Percentiles rank a stretch among this genome's conserved stretches.
Evolutionary conservation across 2,888 invertebrate species (phyloP).

Genomic region (Allophyes oxyacanthae): DNA sequence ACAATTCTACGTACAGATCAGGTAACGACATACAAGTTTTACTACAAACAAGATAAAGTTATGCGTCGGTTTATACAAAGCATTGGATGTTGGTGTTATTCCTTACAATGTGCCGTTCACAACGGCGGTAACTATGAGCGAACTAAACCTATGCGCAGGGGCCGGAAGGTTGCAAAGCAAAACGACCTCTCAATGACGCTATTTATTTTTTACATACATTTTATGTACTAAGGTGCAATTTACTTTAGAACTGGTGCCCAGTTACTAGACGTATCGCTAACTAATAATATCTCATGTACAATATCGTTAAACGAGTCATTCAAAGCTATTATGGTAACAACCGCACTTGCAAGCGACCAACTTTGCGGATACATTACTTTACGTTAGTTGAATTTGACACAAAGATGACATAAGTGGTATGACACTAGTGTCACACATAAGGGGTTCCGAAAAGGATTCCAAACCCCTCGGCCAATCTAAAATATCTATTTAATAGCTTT

Average conservation of each 20-base stretch:
- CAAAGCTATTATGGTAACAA: conserved; percentile 45
- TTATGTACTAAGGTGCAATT: conserved; percentile 73
- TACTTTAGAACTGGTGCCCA: conserved; percentile 69
- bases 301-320: conserved; percentile 74
- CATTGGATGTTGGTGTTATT: conserved; percentile 80
- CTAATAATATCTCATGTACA: conserved; percentile 83
- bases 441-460: background rate
- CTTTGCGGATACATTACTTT: background rate
- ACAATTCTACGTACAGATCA: conserved; percentile 68
- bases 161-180: conserved; percentile 68
- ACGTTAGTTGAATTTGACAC: background rate
- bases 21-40: conserved; percentile 65
- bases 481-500: too few species aligned
- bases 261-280: conserved; percentile 65
- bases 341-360: conserved; percentile 36
- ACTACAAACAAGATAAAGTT: conserved; percentile 62
- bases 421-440: conserved; percentile 16
- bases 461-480: background rate
- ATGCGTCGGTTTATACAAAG: conserved; percentile 77
- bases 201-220: conserved; percentile 57
- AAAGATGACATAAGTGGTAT: conserved; percentile 9
- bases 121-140: conserved; percentile 80
- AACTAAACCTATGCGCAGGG: conserved; percentile 70
- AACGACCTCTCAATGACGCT: conserved; percentile 61
- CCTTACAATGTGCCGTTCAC: conserved; percentile 80